Conservation (phyloP, 1,140 invertebrate species). For the Triops cancriformis region DNA sequence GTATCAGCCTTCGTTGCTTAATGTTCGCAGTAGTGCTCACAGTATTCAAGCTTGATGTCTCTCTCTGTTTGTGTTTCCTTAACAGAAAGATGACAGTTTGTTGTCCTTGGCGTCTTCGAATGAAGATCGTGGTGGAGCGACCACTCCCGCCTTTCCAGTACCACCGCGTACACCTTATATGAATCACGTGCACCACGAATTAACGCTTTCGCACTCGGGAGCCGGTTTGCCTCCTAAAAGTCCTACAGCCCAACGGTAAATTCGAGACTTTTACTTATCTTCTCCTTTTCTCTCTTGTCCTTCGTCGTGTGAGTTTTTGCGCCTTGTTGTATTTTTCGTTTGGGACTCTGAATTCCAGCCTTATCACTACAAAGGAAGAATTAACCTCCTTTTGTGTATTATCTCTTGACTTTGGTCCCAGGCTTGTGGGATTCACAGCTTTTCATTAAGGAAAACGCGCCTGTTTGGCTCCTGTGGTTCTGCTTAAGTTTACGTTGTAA, state of each 20-base stretch:
- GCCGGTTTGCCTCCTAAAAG: slow-evolving; percentile 56
- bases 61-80: not conserved
- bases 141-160: slow-evolving; percentile 82
- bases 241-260: slow-evolving; percentile 60
- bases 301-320: not conserved
- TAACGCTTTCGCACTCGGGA: slow-evolving; percentile 37
- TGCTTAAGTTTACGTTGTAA: too few species aligned
- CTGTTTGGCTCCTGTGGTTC: too few species aligned
- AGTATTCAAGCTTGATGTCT: too few species aligned
- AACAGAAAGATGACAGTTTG: slow-evolving; percentile 53
- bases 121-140: slow-evolving; percentile 51
- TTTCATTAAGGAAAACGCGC: too few species aligned
- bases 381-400: too few species aligned
- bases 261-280: slow-evolving; percentile 22
- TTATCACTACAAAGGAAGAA: too few species aligned
- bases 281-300: not conserved
- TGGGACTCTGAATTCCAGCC: not conserved
- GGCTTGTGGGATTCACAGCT: too few species aligned
- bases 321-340: not conserved
- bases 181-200: slow-evolving; percentile 37
- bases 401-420: too few species aligned
- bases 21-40: too few species aligned
- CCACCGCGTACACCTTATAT: slow-evolving; percentile 75
- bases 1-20: too few species aligned
- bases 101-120: slow-evolving; percentile 52